A percentile compares a stretch with the other conserved stretches of the same genome.
These are phyloP conservation scores for Agonopterix alstromeriana DNA, from an alignment of 2,888 invertebrate genomes.

Conservation along the genomic window DNA sequence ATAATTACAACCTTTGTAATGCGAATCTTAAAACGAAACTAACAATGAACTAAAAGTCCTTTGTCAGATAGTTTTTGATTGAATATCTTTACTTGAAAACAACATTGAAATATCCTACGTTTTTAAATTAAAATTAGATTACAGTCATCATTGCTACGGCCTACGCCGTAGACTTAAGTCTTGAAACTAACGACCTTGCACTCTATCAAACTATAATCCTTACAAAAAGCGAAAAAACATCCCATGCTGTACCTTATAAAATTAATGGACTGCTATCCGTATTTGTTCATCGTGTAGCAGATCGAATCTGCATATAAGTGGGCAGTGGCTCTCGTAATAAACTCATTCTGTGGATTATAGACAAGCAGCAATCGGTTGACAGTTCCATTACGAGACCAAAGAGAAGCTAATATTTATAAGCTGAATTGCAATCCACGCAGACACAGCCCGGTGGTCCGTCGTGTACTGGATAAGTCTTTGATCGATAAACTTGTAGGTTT, in stretches of 20 bases:
- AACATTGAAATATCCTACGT: background rate
- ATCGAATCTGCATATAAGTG: slow-evolving; percentile 41
- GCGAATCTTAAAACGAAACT: slow-evolving; percentile 45
- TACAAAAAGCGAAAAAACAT: slow-evolving; percentile 1
- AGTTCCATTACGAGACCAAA: slow-evolving; percentile 59
- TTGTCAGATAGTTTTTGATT: slow-evolving; percentile 44
- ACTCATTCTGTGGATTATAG: slow-evolving; percentile 63
- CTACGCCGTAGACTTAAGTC: too few relatives aligned
- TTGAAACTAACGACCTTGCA: too few relatives aligned
- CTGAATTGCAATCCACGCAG: slow-evolving; percentile 37
- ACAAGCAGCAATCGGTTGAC: slow-evolving; percentile 53
- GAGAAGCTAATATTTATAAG: slow-evolving; percentile 54
- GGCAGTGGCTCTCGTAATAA: slow-evolving; percentile 50
- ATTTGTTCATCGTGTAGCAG: slow-evolving; percentile 25
- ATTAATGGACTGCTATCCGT: slow-evolving; percentile 31
- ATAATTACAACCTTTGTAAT: slow-evolving; percentile 72
- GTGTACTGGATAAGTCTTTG: slow-evolving; percentile 52
- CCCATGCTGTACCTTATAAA: slow-evolving; percentile 25
- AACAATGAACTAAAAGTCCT: slow-evolving; percentile 38
- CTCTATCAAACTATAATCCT: too few relatives aligned
- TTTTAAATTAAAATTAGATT: too few relatives aligned
- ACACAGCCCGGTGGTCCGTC: slow-evolving; percentile 60
- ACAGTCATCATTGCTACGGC: too few relatives aligned
- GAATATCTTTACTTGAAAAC: slow-evolving; percentile 12
- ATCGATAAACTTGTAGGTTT: slow-evolving; percentile 73